Base-by-base conservation (phyloP, 2,888 invertebrate species). In the Leptinotarsa tumamoca region DNA sequence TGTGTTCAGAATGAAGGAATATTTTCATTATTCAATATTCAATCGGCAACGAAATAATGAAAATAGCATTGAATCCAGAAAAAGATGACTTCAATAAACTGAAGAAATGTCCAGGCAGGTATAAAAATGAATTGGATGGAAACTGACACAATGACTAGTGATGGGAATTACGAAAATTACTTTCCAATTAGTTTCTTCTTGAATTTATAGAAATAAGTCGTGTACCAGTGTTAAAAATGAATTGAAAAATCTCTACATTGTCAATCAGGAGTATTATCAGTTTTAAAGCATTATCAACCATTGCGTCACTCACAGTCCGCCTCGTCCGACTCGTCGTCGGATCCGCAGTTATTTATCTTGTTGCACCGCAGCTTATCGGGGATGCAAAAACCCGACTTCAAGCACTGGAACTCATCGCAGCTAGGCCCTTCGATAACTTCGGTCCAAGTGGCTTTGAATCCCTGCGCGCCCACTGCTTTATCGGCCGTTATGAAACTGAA, bases 401-500 rank as follows among this genome's bases (percentile, higher is more conserved):
- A 87, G 87, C 96, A 96, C 81, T 93, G 91, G 87, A 95, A 95
- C 85, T 94, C 92, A 83, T 91, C 92, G 85, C 92, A 93, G 77
- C 91, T 92, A 69, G 91, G 91, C 79, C 88, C 89, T 77, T 92
- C 92, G 83, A 91, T 91, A 83, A 98, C 94, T 90, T 98, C 98
- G 75, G 98, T 98, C 98, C 98, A 98, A 71, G 96, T 93, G 68
- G 97, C 95, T 86, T 95, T 93, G 90, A 98, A 98, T 77, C 98
- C 98, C 88, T 94, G 93, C 84, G 96, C 96, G 81, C 98, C 98
- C 78, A 97, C 95, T 66, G 98, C 96, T 90, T 96, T 96, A 89
- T 97, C 96, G 78, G 98, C 96, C 86, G 96, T 95, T 87, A 97
- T 95, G 90, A 98, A 98, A 90, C 98, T 98, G 89, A 17, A 87